Conservation (phyloP, 2,797 vertebrate species). For the Chromobotia macracanthus region DNA sequence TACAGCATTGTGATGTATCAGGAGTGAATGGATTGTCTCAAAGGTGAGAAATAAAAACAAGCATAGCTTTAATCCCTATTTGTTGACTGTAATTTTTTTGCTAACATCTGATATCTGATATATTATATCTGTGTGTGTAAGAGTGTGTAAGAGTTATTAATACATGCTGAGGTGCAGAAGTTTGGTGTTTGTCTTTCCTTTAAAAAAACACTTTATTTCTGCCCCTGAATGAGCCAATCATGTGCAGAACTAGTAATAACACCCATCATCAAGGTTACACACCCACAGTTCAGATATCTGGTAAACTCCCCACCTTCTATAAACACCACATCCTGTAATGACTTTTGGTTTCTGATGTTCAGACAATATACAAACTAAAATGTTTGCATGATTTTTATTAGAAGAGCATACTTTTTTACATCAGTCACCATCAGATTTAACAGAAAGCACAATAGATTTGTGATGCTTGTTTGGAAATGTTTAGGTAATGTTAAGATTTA, state of each 20-base stretch:
- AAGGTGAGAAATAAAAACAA: slow-evolving; percentile 49
- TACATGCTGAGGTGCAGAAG: not conserved
- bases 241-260: slow-evolving; percentile 26
- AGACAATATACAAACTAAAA: slow-evolving; percentile 10
- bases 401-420: not conserved
- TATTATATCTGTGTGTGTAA: not conserved
- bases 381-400: not conserved
- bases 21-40: slow-evolving; percentile 31
- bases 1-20: slow-evolving; percentile 37
- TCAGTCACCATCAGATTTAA: not conserved
- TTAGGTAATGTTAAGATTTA: not conserved
- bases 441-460: not conserved
- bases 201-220: slow-evolving; percentile 30
- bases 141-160: not conserved
- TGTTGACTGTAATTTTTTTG: slow-evolving; percentile 27
- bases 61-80: slow-evolving; percentile 13
- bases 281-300: slow-evolving; percentile 33
- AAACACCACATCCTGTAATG: not conserved
- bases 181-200: not conserved
- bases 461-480: not conserved
- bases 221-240: slow-evolving; percentile 30
- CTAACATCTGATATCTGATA: not conserved
- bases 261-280: slow-evolving; percentile 38
- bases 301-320: slow-evolving; percentile 1
- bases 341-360: not conserved